Evolutionary conservation across 2,113 vertebrate genomes (phyloP), one percentile per base, ranked within the genome.

Genomic region (Empidonax alnorum): DNA sequence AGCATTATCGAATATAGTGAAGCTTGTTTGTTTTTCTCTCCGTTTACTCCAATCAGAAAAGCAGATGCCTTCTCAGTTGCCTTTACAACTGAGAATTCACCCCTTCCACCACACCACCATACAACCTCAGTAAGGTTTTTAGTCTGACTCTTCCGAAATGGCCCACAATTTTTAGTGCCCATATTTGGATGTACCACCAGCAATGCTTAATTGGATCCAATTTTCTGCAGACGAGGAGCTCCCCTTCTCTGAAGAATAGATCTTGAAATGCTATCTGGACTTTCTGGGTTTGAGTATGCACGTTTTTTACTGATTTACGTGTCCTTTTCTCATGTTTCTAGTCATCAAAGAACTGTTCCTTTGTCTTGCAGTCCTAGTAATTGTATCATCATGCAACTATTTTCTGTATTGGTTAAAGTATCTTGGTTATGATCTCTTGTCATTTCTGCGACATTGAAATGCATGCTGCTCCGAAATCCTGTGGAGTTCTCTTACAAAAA

Each of bases 1-100:
- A 81, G 30, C 61, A 90, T 95, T 90, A 96, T 95, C 79, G 86
- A 95, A 92, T 94, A 63, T 2, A 90, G 46, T 21, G 73, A 55
- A 84, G 86, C 49, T 79, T 85, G 69, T 66, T 91, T 88, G 37
- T 80, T 84, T 63, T 89, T 71, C 42, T 86, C 46, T 90, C 21
- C 5, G 27, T 84, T 80, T 81, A 82, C n/a, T 94, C 20, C 35
- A 46, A 28, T 86, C 75, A 75, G 59, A 69, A 88, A 52, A 77
- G 35, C 66, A 80, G 31, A 46, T 11, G 14, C 25, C 25, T 52
- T 28, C 14, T 27, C 25, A 52, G 25, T 52, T 52, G 0, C 37
- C 76, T 78, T 63, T 67, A 59, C 10, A 59, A n/a, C 2, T 63
- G 52, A 71, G 24, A 50, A 52, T 87, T 84, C 55, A 37, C 3